Evolutionary conservation across 2,797 vertebrate species (phyloP).

Genomic region (Tragelaphus oryx): DNA sequence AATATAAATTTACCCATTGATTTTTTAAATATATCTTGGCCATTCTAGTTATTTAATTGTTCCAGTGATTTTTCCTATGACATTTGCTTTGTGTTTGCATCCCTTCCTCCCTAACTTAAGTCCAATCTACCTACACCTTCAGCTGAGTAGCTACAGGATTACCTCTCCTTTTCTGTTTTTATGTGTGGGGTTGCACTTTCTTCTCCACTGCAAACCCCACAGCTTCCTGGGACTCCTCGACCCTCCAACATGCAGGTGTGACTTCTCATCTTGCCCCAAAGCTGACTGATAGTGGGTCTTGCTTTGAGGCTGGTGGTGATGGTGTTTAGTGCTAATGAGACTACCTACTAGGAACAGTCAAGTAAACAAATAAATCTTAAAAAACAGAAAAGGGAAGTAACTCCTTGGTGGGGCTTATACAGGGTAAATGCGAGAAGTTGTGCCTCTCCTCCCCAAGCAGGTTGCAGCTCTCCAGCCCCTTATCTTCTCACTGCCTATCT

Average conservation of each 20-base stretch:
- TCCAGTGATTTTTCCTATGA: conserved; percentile 18
- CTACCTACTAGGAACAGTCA: background rate
- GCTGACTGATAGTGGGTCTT: background rate
- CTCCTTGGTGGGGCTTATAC: background rate
- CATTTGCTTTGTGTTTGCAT: background rate
- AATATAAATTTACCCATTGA: background rate
- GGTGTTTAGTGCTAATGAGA: background rate
- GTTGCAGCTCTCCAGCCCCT: background rate
- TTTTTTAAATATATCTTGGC: background rate
- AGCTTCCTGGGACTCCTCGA: background rate
- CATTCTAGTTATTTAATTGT: background rate
- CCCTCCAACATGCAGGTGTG: background rate
- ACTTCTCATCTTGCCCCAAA: background rate
- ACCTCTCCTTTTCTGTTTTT: background rate
- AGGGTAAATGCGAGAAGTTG: background rate
- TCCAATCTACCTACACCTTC: background rate
- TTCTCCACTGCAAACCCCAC: background rate
- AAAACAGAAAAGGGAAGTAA: background rate
- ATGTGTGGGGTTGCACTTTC: background rate
- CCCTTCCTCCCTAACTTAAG: background rate
- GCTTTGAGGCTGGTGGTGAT: background rate
- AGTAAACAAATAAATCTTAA: background rate
- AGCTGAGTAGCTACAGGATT: background rate
- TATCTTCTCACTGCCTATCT: background rate
- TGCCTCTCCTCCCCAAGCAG: background rate